Base-by-base conservation (phyloP, 2,888 invertebrate genomes). In the Drosophila lutescens region DNA sequence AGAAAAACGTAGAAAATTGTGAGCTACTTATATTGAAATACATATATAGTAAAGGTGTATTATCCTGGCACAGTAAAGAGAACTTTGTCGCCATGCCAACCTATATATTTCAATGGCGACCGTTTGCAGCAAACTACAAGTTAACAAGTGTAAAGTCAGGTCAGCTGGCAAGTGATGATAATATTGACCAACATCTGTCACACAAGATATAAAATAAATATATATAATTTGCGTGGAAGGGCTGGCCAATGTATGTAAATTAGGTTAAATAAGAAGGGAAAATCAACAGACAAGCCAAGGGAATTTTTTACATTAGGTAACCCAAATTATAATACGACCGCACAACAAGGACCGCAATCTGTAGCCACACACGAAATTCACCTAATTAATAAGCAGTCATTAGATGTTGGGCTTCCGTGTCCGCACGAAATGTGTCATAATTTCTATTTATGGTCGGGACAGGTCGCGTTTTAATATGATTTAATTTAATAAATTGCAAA, bases 391-490 rank as follows among this genome's bases (percentile, higher is more conserved):
- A 82, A 84, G 76, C 69, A 77, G 75, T 74, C 78, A 74, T 78
- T 74, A 62, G 60, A 68, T 36, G 41, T 54, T 68, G 65, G 73
- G 72, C 77, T 70, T 78, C 54, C 86, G 84, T 85, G 86, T 86
- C 79, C 78, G 73, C 83, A 80, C 72, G 78, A 75, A 79, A 86
- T 86, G 83, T 86, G 86, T 86, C 86, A 86, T 86, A 86, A 86
- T 81, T 86, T 80, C 74, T 81, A 79, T 86, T 86, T 83, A 85
- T 78, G 86, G 86, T 80, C 67, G 65, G 20, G 43, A 43, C 43
- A 43, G 74, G 78, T 79, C 73, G 61, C 79, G 71, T 79, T 62
- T 75, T 81, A 78, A 72, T 78, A 82, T 86, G 85, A 86, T 85
- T 85, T 86, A 79, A 86, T 86, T 86, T 81, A 74, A 81, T 83